Conservation (phyloP, 2,797 vertebrate genomes). For the Pogoniulus pusillus region DNA sequence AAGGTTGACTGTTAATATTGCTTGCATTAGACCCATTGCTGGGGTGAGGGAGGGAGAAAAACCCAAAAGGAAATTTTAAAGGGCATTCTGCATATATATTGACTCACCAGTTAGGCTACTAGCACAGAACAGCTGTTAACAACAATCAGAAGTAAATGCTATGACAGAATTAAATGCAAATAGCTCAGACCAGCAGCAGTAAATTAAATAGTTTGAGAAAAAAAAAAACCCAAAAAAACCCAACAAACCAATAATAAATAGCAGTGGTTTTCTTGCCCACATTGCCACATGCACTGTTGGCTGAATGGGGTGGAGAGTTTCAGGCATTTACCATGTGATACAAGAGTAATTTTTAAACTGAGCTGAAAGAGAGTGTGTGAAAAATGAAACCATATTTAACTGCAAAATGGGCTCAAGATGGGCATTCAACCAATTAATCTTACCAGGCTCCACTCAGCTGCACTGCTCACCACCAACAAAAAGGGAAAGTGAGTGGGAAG, state of each 20-base stretch:
- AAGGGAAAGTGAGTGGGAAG: not conserved
- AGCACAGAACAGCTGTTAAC: not conserved
- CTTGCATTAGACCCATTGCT: not conserved
- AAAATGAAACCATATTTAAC: not conserved
- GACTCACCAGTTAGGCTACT: not conserved
- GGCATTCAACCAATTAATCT: not conserved
- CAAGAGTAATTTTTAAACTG: not conserved
- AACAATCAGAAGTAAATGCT: not conserved
- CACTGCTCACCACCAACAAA: not conserved
- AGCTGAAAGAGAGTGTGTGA: not conserved
- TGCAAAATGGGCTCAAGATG: not conserved
- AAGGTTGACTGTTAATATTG: not conserved
- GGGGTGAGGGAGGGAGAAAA: too few relatives aligned
- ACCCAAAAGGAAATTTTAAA: not conserved
- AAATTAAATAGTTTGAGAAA: not conserved
- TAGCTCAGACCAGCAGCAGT: not conserved
- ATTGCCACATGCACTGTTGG: not conserved
- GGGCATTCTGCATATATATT: not conserved
- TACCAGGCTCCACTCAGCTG: not conserved
- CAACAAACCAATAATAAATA: not conserved
- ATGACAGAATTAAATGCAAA: not conserved
- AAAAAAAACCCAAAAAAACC: not conserved
- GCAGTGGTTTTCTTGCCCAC: not conserved
- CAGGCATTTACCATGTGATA: not conserved
- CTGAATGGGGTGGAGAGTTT: not conserved